Conservation (phyloP, 2,113 vertebrate genomes). For the Alectura lathami region DNA sequence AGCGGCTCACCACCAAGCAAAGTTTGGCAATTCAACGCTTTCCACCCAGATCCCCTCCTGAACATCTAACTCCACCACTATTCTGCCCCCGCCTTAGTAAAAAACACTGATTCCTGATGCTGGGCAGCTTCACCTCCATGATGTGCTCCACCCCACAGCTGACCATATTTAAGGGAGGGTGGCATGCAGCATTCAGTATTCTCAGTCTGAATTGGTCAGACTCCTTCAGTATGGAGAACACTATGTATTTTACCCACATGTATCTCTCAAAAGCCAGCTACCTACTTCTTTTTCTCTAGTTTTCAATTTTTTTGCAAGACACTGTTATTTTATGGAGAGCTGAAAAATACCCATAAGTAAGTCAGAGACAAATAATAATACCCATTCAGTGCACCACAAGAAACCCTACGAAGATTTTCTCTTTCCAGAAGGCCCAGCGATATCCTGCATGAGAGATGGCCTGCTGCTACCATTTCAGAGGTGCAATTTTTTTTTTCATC, state of each 20-base stretch:
- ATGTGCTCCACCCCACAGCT: neutral
- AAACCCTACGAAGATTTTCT: constrained; percentile 2
- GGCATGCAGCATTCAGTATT: neutral
- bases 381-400: neutral
- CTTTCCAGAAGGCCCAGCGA: constrained; percentile 20
- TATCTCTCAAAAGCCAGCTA: neutral
- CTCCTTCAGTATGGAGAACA: neutral
- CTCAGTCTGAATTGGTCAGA: neutral
- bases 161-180: neutral
- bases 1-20: neutral
- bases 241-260: neutral
- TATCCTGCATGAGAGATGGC: constrained; percentile 18
- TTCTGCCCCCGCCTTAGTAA: neutral
- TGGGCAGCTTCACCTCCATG: neutral
- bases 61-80: neutral
- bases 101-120: neutral
- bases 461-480: constrained; percentile 47
- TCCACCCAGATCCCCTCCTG: neutral
- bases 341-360: constrained; percentile 4
- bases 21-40: neutral
- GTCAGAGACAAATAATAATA: constrained; percentile 47
- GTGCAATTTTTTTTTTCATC: neutral
- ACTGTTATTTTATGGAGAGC: constrained; percentile 44
- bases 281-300: neutral
- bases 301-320: constrained; percentile 28